These are phyloP conservation scores for Cardinalis cardinalis DNA, from an alignment of 2,113 vertebrate genomes.

Conservation along the genomic window DNA sequence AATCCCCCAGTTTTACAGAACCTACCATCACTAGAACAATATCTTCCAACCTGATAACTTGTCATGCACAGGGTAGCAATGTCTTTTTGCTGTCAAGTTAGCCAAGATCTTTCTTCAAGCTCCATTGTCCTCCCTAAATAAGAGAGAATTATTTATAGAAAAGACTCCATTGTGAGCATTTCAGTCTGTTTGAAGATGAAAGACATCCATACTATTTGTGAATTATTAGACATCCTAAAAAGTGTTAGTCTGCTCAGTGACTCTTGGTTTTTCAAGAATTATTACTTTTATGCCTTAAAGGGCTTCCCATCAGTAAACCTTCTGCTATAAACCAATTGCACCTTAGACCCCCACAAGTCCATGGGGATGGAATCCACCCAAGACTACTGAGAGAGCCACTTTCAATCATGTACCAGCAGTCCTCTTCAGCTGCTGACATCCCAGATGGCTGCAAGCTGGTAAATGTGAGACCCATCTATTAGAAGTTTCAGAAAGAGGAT, in stretches of 20 bases:
- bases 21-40: not conserved
- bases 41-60: not conserved
- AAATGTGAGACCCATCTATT: not conserved
- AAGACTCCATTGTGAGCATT: not conserved
- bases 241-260: not conserved
- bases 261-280: not conserved
- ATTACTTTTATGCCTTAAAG: not conserved
- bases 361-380: not conserved
- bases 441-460: not conserved
- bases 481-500: not conserved
- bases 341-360: not conserved
- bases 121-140: slow-evolving; percentile 16
- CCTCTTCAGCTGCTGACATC: not conserved
- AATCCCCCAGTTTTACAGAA: not conserved
- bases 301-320: not conserved
- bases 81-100: slow-evolving; percentile 30
- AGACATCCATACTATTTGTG: not conserved
- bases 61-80: not conserved
- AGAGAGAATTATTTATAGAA: slow-evolving; percentile 51
- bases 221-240: not conserved
- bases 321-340: not conserved
- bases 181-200: slow-evolving; percentile 20
- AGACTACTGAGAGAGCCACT: not conserved
- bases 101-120: slow-evolving; percentile 16
- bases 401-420: not conserved